Base-by-base conservation (phyloP, 2,113 vertebrate genomes). In the Carassius auratus region DNA sequence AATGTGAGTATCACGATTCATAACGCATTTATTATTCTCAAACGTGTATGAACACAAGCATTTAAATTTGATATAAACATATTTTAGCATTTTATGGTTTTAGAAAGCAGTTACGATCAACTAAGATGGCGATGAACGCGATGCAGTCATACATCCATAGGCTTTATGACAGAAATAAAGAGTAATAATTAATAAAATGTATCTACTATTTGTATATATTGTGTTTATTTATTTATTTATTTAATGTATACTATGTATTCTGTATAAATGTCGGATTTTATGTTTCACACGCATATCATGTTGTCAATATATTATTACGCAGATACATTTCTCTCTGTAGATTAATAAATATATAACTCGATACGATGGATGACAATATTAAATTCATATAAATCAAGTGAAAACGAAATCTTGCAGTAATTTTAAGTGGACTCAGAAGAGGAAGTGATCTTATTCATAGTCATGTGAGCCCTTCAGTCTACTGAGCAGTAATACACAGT, bases 1-100 rank as follows among this genome's bases (percentile, higher is more conserved):
- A 92, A 99, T 99, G 98, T 99, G 94, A 97, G 97, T 95, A 89
- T 19, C 14, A 3, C 7, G 2, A 14, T 13, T 33, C 42, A 7
- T 17, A 2, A 38, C 66, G 6, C 26, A 68, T 71, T 10, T 0
- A 33, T 5, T 76, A 19, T 30, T 55, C 30, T 55, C 3, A 26
- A n/a, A 30, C 42, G 23, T 52, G 10, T 23, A 14, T 76, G 42
- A 48, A 21, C 48, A 21, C 71, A 48, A 30, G 42, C 42, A 4
- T 75, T 12, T 74, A 14, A 48, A 3, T 74, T 13, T 75, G 21
- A 26, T 23, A 75, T 14, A 50, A 14, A 14, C 2, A 48, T 26
- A 74, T 48, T 23, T 74, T 0, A 48, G 5, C 12, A 48, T 5
- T 23, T 74, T 26, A 50, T 50, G n/a, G 0, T 23, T 48, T 75